phyloP scores from a whole-genome alignment of 2,797 vertebrate genomes.

The Anisognathus igniventris region DNA sequence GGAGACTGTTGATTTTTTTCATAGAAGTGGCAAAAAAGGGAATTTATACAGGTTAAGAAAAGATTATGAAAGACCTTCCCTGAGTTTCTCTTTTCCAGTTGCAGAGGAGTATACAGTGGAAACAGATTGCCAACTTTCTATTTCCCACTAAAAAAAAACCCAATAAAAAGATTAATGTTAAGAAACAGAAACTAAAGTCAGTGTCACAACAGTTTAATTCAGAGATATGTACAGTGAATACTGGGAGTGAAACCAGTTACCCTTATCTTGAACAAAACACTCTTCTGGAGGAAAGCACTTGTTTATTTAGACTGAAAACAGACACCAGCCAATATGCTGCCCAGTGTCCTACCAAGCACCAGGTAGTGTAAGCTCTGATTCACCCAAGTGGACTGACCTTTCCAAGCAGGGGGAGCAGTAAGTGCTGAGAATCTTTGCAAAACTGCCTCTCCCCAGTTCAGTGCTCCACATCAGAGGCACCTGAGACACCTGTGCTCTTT shows the following conservation, averaged over 20 bases:
- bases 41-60: neutral
- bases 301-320: neutral
- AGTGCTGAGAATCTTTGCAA: neutral
- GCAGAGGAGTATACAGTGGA: neutral
- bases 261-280: neutral
- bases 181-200: neutral
- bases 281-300: neutral
- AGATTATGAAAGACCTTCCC: neutral
- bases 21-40: neutral
- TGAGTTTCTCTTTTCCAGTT: neutral
- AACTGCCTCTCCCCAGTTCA: neutral
- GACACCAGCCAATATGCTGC: neutral
- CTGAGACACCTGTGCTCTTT: neutral
- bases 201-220: neutral
- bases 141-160: neutral
- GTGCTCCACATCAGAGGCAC: neutral
- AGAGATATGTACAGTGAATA: neutral
- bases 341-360: neutral
- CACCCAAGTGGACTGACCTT: neutral
- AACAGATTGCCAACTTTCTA: neutral
- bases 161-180: neutral
- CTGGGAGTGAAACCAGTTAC: neutral
- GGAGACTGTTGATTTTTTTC: neutral
- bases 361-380: neutral
- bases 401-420: neutral